Percentiles rank a stretch among this genome's conserved stretches.
These are phyloP conservation scores for Drosophila willistoni DNA, from an alignment of 1,140 invertebrate genomes.

Conservation along the genomic window DNA sequence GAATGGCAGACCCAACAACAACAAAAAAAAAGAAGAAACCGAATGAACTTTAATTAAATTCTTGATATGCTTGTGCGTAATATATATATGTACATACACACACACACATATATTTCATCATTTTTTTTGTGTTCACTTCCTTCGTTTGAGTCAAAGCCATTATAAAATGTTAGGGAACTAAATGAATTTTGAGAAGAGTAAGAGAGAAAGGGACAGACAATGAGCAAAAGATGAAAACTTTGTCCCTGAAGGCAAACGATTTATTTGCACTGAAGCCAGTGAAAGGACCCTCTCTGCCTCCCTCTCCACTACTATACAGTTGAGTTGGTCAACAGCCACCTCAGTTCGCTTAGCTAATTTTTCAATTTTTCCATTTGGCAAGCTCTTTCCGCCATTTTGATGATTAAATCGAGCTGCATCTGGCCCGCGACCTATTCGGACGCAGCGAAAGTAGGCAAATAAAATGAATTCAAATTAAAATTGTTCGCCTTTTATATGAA, in stretches of 20 bases:
- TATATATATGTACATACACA: conserved; percentile 18
- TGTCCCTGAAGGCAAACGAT: background rate
- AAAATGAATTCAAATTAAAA: conserved; percentile 62
- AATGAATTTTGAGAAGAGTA: conserved; percentile 31
- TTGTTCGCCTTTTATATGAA: conserved; percentile 49
- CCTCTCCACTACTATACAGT: background rate
- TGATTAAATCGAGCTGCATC: conserved; percentile 32
- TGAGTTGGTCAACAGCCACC: background rate
- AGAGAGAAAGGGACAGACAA: background rate
- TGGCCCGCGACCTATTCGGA: background rate
- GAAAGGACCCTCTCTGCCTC: too few relatives aligned
- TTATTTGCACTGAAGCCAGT: background rate
- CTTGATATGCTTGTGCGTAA: conserved; percentile 66
- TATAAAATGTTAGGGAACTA: conserved; percentile 52
- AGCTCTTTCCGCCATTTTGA: conserved; percentile 30
- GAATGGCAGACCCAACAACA: background rate
- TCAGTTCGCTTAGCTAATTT: conserved; percentile 6
- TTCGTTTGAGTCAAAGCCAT: conserved; percentile 45
- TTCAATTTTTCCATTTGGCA: conserved; percentile 10
- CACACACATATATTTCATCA: conserved; percentile 25
- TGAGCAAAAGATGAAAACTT: background rate
- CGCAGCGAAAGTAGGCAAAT: conserved; percentile 32
- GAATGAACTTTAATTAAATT: conserved; percentile 80
- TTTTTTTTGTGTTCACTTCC: conserved; percentile 20
- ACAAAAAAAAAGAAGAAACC: background rate